Evolutionary conservation across 2,888 invertebrate species (phyloP), one percentile per base, ranked within the genome.

Genomic region (Tachystola acroxantha): DNA sequence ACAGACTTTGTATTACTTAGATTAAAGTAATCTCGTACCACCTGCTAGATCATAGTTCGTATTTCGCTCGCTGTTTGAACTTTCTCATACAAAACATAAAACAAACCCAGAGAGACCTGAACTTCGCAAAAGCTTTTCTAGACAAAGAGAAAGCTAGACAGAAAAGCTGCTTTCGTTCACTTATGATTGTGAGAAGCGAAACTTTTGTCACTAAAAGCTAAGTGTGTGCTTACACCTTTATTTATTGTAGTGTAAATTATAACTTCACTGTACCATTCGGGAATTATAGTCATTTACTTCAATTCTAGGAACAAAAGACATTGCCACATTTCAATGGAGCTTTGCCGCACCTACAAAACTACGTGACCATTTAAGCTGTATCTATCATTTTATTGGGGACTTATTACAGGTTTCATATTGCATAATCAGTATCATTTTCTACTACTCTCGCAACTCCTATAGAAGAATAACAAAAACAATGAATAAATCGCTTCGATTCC

Each of bases 81-180:
- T 31, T 20, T 31, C 19, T 24, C 32, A 28, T 13, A 28, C 28
- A 32, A 32, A 32, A 16, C 16, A 26, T 34, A 28, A 34, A 27
- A 28, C 34, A 34, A 28, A 14, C 20, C 20, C 20, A 1, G 4
- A 13, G 34, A 36, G 36, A 30, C 30, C 34, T 29, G 29, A 45
- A 42, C 37, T 45, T 39, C 12, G 32, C 33, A 26, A 36, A 31
- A 41, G 40, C 40, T 42, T 42, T 37, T 38, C 37, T 39, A 42
- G 29, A 38, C 37, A 39, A 39, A 45, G 39, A 37, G 37, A 32
- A 34, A 42, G 22, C 39, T 38, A 32, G 40, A 39, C 32, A 32
- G 14, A 19, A 37, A 41, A 40, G 40, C 36, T 24, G 40, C 36
- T 34, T 40, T 37, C 40, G 34, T 27, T 40, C 40, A 37, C 36